These are phyloP conservation scores for Drosophila navojoa DNA, from an alignment of 1,140 invertebrate species.

Conservation along the genomic window DNA sequence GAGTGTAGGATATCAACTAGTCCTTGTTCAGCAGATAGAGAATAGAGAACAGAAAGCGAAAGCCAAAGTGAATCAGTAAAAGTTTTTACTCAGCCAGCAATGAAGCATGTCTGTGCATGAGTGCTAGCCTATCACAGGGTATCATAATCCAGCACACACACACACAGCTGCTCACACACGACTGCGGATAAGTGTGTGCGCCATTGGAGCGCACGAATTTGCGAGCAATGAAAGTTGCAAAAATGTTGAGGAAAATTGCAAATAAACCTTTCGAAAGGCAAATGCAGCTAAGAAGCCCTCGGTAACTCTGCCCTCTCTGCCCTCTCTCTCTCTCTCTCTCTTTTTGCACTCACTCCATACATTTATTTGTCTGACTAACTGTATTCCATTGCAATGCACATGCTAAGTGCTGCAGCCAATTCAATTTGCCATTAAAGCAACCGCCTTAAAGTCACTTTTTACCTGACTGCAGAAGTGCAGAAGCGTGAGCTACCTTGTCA, in stretches of 20 bases:
- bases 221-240: slow-evolving; percentile 13
- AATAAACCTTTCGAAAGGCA: slow-evolving; percentile 40
- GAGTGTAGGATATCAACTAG: not conserved
- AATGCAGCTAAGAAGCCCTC: slow-evolving; percentile 28
- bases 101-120: not conserved
- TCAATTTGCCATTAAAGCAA: slow-evolving; percentile 58
- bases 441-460: not conserved
- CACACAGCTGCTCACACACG: slow-evolving; percentile 1
- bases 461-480: not conserved
- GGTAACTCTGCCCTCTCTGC: not conserved
- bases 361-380: not conserved
- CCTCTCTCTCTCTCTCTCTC: not conserved
- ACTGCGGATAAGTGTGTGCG: slow-evolving; percentile 3
- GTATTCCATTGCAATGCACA: slow-evolving; percentile 41
- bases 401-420: slow-evolving; percentile 72
- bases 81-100: not conserved
- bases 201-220: slow-evolving; percentile 24
- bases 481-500: not conserved
- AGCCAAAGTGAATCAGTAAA: not conserved
- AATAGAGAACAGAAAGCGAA: not conserved
- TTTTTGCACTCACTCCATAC: not conserved
- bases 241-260: slow-evolving; percentile 43
- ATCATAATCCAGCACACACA: slow-evolving; percentile 12
- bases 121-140: not conserved
- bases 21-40: not conserved